phyloP scores from a whole-genome alignment of 2,797 vertebrate species.

The Channallabes apus region DNA sequence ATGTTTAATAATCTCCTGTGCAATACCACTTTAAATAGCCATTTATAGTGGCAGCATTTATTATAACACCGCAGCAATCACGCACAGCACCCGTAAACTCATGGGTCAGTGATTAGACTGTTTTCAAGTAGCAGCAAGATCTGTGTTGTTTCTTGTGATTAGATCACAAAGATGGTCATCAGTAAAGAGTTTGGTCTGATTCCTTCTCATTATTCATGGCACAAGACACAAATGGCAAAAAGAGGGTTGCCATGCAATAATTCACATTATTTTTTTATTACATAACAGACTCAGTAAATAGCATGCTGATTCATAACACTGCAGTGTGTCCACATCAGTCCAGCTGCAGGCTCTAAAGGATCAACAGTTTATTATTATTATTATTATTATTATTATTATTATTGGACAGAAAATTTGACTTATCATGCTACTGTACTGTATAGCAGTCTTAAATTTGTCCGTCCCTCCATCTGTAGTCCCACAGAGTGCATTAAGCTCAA shows the following conservation, averaged over 20 bases:
- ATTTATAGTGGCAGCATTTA: neutral
- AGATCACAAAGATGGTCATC: neutral
- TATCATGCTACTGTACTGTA: neutral
- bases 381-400: conserved; percentile 2
- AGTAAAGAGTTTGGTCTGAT: neutral
- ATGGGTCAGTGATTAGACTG: conserved; percentile 25
- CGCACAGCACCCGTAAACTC: neutral
- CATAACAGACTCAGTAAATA: conserved; percentile 18
- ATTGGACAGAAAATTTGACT: neutral
- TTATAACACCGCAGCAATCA: neutral
- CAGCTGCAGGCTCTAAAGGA: neutral
- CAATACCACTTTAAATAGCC: conserved; percentile 9
- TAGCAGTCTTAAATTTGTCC: conserved; percentile 12
- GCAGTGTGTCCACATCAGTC: conserved; percentile 5
- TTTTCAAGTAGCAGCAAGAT: conserved; percentile 23
- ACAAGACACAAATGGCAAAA: neutral
- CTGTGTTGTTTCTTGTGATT: neutral
- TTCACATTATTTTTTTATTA: conserved; percentile 28
- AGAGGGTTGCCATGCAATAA: conserved; percentile 19
- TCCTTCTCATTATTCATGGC: neutral
- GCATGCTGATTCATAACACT: conserved; percentile 40
- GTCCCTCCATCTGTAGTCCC: conserved; percentile 37
- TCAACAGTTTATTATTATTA: neutral
- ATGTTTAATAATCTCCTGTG: conserved; percentile 12
- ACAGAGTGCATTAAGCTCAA: conserved; percentile 42